These are phyloP conservation scores for Penaeus monodon DNA, from an alignment of 2,888 invertebrate genomes.

Conservation along the genomic window DNA sequence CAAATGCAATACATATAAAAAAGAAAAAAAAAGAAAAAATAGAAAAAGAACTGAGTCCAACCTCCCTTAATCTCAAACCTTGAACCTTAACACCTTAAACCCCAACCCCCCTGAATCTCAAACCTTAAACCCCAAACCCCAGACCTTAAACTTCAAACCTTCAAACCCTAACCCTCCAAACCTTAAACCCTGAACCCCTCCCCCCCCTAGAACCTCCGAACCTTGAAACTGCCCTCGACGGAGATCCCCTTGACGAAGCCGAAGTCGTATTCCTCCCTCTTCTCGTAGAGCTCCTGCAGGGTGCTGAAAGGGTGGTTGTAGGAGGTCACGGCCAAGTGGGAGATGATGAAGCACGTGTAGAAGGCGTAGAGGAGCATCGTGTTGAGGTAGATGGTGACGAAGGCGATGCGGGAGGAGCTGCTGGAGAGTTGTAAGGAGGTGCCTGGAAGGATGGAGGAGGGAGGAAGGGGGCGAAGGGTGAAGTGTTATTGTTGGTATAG, in stretches of 20 bases:
- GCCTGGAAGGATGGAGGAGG: neutral
- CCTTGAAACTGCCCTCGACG: conserved; percentile 23
- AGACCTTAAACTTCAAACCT: too few species aligned
- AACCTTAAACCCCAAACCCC: too few species aligned
- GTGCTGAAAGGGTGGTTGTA: conserved; percentile 20
- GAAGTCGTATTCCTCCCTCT: neutral
- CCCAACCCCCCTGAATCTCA: too few species aligned
- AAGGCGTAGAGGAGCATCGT: conserved; percentile 33
- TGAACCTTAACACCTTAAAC: too few species aligned
- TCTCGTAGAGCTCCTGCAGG: conserved; percentile 18
- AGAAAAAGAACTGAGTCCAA: too few species aligned
- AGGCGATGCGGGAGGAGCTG: conserved; percentile 4
- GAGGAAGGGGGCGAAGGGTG: too few species aligned
- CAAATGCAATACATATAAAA: too few species aligned
- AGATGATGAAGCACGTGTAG: conserved; percentile 35
- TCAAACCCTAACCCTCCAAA: neutral
- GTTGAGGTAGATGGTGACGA: conserved; percentile 32
- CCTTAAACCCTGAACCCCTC: neutral
- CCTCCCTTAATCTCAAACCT: too few species aligned
- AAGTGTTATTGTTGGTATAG: too few species aligned
- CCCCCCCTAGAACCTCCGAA: neutral
- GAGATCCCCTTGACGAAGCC: conserved; percentile 33
- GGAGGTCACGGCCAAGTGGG: conserved; percentile 13
- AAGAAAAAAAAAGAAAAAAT: too few species aligned
- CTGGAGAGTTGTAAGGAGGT: conserved; percentile 4